Evolutionary conservation across 1,140 invertebrate species (phyloP), one percentile per base, ranked within the genome.

Genomic region (Diorhabda elongata): DNA sequence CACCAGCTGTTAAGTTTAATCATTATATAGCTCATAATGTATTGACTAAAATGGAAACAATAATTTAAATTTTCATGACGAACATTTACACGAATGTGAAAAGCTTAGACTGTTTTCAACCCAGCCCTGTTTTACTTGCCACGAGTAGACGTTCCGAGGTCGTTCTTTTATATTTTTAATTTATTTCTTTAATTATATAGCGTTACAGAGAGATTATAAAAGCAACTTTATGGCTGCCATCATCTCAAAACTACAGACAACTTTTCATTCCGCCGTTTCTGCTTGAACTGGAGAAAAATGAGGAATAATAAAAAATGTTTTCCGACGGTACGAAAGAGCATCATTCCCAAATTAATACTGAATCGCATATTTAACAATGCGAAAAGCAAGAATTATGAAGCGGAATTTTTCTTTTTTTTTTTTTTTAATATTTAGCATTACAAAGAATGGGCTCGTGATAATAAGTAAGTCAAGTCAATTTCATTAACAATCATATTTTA

Each of bases 151-250:
- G 47, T 52, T 52, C 47, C 47, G 47, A n/a, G 47, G 47, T 52
- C 47, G n/a, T 52, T 52, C 47, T 52, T 52, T 52, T n/a, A 8
- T n/a, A 52, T 52, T 52, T 52, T 52, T 52, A 52, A 52, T 52
- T 52, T 52, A 52, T 52, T 52, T 52, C n/a, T 52, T 52, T 52
- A 52, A 52, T 52, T 52, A 52, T 52, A 52, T 52, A 52, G 47
- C 47, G n/a, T 52, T 52, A 52, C 47, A 8, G 6, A n/a, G 47
- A 52, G 47, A 52, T 52, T 52, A 52, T 52, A 52, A 52, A 52
- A 52, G 47, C 47, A 52, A 52, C 47, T 52, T 52, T 52, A 52
- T 52, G 47, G n/a, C 47, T 52, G 47, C 47, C 47, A 52, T 52
- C 47, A n/a, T 52, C 47, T 52, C 47, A 6, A 52, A 52, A 52